Evolutionary conservation across 2,797 vertebrate species (phyloP), one percentile per base, ranked within the genome.

Genomic region (Poliocrania exsul): DNA sequence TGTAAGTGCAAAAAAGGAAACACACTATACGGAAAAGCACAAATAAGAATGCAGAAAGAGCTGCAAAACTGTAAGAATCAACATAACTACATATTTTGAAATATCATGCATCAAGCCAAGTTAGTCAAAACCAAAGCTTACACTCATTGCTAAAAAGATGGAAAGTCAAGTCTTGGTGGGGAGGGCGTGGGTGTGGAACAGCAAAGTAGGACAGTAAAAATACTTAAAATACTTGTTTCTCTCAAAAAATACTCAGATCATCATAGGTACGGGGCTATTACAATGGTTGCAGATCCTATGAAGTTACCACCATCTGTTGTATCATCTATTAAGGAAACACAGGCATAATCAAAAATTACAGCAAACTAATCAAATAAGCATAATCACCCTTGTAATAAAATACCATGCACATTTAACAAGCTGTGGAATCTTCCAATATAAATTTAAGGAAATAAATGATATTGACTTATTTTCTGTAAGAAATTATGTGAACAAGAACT

Each of bases 281-380:
- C 84, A 75, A 80, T 74, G 35, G 67, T 23, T 91, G 60, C 67
- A 82, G 26, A 81, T 26, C 53, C 77, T 44, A 86, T 1, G 0
- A 82, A 90, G 57, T 65, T 64, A 74, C 31, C 47, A 37, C 81
- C 86, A 95, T 85, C 84, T 96, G 84, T 73, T 87, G 51, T 60
- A 53, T 51, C 75, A 89, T 56, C 49, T 89, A 91, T 81, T 91
- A 88, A 54, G 89, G 74, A 92, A 47, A 94, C 29, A n/a, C 19
- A 81, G 35, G 49, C 53, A 70, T 35, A 83, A 87, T 20, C 37
- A 85, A 86, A 93, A 82, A 75, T 42, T 14, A 86, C 16, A 13
- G 19, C 53, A 85, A 90, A 93, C 17, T 42, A 38, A 50, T 92
- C 69, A 92, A 74, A 40, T 67, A 64, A 77, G 14, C 28, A 11